Evolutionary conservation across 2,797 vertebrate genomes (phyloP).

Genomic region (Sternarchorhynchus goeldii): DNA sequence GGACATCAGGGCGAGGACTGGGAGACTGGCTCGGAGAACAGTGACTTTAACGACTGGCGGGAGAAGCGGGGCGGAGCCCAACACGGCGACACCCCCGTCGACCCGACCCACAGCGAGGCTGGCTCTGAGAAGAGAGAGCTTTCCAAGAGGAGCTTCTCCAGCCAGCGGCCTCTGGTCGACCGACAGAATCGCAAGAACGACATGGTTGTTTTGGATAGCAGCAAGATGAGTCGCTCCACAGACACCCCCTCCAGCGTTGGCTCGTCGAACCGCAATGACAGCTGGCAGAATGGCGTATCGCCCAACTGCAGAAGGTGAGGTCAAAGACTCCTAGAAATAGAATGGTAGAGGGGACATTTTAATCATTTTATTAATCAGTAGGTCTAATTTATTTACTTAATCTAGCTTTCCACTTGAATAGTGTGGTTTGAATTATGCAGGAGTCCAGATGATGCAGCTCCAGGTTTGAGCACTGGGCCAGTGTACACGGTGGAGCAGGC

Average conservation of each 20-base stretch:
- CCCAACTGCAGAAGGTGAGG: conserved; percentile 86
- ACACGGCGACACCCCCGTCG: conserved; percentile 73
- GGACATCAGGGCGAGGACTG: conserved; percentile 89
- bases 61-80: conserved; percentile 77
- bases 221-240: conserved; percentile 78
- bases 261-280: conserved; percentile 76
- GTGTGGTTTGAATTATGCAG: conserved; percentile 60
- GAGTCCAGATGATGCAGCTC: conserved; percentile 81
- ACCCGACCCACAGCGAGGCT: conserved; percentile 73
- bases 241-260: conserved; percentile 67
- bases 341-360: no score
- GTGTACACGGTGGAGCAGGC: conserved; percentile 83
- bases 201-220: conserved; percentile 76
- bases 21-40: conserved; percentile 96
- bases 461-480: conserved; percentile 65
- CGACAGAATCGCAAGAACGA: conserved; percentile 93
- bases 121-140: conserved; percentile 89
- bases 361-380: no score
- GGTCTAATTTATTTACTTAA: no score
- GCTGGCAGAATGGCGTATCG: conserved; percentile 84
- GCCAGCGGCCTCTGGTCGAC: conserved; percentile 91
- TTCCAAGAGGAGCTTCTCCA: conserved; percentile 96
- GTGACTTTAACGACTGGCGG: conserved; percentile 90
- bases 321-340: background rate
- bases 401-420: background rate